phyloP scores from a whole-genome alignment of 2,113 vertebrate genomes.

The Microcebus tavaratra region DNA sequence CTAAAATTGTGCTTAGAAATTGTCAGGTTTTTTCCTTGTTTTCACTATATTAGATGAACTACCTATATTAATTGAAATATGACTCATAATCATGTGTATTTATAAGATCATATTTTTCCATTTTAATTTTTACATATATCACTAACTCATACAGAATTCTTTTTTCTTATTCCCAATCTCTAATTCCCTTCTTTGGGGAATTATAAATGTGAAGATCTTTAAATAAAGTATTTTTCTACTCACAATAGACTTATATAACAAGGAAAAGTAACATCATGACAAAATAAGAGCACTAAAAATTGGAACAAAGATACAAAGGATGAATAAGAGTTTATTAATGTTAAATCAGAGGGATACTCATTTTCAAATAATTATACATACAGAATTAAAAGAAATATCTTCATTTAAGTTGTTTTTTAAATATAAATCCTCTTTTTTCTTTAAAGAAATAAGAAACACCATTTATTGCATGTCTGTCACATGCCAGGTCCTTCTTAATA shows the following conservation, averaged over 20 bases:
- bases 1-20: background rate
- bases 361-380: background rate
- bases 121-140: constrained; percentile 12
- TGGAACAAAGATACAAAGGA: background rate
- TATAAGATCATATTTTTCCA: constrained; percentile 36
- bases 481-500: background rate
- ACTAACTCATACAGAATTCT: background rate
- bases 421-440: background rate
- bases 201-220: background rate
- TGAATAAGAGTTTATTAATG: background rate
- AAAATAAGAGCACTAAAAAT: background rate
- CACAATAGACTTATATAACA: background rate
- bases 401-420: background rate
- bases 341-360: background rate
- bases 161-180: background rate
- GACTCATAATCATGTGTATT: background rate
- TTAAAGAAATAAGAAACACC: background rate
- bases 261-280: background rate
- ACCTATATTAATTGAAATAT: constrained; percentile 7
- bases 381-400: background rate
- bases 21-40: background rate
- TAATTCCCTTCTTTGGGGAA: background rate
- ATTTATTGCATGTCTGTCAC: background rate
- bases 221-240: constrained; percentile 14
- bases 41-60: background rate